Percentiles rank a stretch among this genome's conserved stretches.
Conservation (phyloP, 2,113 vertebrate species). For the Pygoscelis antarcticus region DNA sequence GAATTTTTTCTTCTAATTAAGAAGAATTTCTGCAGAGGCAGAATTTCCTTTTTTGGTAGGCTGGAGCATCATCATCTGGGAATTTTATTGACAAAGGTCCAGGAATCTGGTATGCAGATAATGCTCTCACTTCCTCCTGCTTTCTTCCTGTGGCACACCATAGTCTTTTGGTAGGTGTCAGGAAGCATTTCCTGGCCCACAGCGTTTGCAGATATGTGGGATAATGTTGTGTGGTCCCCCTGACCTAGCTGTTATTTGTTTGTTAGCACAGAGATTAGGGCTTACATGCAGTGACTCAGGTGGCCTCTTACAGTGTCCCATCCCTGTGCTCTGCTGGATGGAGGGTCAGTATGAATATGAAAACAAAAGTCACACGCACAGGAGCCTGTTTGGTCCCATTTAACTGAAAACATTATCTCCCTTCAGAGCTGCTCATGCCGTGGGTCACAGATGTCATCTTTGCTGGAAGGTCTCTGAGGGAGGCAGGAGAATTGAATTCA, state of each 20-base stretch:
- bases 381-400: background rate
- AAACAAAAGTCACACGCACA: background rate
- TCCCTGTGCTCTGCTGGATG: background rate
- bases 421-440: background rate
- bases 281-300: background rate
- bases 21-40: background rate
- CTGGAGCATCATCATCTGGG: background rate
- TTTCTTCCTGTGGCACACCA: background rate
- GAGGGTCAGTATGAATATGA: background rate
- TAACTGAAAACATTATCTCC: background rate
- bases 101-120: background rate
- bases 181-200: background rate
- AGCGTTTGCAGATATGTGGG: fast-evolving
- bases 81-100: background rate
- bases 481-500: background rate
- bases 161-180: background rate
- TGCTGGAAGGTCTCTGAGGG: background rate
- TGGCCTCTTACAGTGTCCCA: background rate
- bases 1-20: background rate
- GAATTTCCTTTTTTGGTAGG: background rate
- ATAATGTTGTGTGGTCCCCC: background rate
- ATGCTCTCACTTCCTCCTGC: background rate
- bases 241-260: background rate
- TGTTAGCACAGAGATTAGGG: background rate
- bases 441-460: background rate